phyloP scores from a whole-genome alignment of 2,888 invertebrate genomes.

The Merodon equestris region DNA sequence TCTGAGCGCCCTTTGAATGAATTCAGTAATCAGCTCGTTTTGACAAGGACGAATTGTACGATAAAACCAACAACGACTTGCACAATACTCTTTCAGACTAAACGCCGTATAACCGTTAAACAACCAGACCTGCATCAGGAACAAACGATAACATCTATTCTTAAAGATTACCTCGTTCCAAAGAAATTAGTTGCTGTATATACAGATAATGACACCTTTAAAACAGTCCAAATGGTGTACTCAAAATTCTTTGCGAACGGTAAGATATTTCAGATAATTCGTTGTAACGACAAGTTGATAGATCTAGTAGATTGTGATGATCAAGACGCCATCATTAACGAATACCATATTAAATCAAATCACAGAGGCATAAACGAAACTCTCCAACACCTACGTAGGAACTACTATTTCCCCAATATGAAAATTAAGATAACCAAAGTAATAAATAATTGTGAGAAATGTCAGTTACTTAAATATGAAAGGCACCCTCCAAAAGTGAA shows the following conservation, averaged over 20 bases:
- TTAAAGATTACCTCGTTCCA: background rate
- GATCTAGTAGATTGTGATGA: slow-evolving; percentile 32
- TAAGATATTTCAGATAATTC: slow-evolving; percentile 25
- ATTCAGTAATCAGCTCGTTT: slow-evolving; percentile 31
- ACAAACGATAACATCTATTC: background rate
- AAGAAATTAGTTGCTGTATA: slow-evolving; percentile 35
- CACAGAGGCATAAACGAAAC: slow-evolving; percentile 66
- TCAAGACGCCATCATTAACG: slow-evolving; percentile 64
- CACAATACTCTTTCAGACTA: background rate
- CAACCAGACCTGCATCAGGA: background rate
- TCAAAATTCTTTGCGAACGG: slow-evolving; percentile 14
- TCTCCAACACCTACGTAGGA: no score
- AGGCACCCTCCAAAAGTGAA: slow-evolving; percentile 61
- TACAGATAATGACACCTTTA: slow-evolving; percentile 32
- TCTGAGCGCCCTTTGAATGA: slow-evolving; percentile 41
- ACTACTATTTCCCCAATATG: no score
- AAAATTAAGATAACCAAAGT: slow-evolving; percentile 65
- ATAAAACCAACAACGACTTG: background rate
- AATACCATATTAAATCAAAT: slow-evolving; percentile 63
- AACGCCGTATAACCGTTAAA: background rate
- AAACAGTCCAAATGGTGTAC: slow-evolving; percentile 23
- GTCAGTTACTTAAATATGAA: slow-evolving; percentile 54
- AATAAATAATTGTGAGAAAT: slow-evolving; percentile 60
- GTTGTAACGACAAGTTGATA: slow-evolving; percentile 6
- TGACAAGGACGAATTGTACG: slow-evolving; percentile 12